Evolutionary conservation across 2,113 vertebrate species (phyloP).

Genomic region (Pedionomus torquatus): DNA sequence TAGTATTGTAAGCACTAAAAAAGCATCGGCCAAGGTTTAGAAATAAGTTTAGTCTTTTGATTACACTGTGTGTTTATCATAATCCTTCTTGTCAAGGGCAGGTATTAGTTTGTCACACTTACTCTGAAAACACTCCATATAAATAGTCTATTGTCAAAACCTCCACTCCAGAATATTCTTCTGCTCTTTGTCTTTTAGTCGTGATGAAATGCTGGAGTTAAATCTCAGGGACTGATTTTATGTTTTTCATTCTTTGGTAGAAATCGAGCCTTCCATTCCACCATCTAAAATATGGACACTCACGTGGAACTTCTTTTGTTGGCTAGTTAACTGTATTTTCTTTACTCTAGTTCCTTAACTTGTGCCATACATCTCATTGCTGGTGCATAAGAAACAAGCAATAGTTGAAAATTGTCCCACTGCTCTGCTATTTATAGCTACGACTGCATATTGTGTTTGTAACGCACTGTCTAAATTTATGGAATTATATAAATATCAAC

Average conservation of each 20-base stretch:
- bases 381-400: not conserved
- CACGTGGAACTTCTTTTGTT: not conserved
- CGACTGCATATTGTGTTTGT: conserved; percentile 12
- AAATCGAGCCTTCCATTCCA: not conserved
- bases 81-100: not conserved
- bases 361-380: not conserved
- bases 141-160: not conserved
- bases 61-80: not conserved
- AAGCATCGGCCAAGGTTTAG: not conserved
- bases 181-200: not conserved
- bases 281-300: not conserved
- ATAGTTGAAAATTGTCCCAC: not conserved
- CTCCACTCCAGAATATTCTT: not conserved
- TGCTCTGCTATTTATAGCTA: not conserved
- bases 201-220: not conserved
- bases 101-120: not conserved
- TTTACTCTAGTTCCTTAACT: not conserved
- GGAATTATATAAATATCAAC: conserved; percentile 54
- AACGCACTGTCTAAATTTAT: conserved; percentile 29
- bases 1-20: not conserved
- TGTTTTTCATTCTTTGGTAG: not conserved
- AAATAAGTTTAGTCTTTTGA: not conserved
- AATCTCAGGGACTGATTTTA: not conserved
- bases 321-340: not conserved
- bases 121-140: not conserved